phyloP scores from a whole-genome alignment of 2,797 vertebrate species.

The Tarsius wallacei region DNA sequence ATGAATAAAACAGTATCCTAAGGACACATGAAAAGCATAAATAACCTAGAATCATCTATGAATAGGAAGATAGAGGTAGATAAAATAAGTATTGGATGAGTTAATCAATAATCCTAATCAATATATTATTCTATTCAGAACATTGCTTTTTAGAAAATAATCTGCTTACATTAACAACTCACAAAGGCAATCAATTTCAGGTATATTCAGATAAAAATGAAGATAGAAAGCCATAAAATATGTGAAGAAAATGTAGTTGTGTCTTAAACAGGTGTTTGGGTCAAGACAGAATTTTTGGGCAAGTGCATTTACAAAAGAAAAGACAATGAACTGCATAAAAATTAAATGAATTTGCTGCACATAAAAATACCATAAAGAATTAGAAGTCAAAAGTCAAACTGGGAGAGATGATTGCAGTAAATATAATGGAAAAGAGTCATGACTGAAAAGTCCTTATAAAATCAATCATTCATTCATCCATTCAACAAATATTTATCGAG shows the following conservation, averaged over 20 bases:
- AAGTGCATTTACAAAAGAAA: constrained; percentile 27
- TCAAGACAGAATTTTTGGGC: neutral
- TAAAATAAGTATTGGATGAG: neutral
- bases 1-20: constrained; percentile 17
- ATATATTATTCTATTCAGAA: neutral
- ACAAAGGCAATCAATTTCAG: neutral
- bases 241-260: neutral
- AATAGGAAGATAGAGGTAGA: neutral
- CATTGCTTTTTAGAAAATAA: neutral
- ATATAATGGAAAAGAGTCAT: neutral
- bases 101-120: neutral
- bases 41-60: neutral
- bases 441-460: neutral
- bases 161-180: neutral
- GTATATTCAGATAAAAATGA: neutral
- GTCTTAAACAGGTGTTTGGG: neutral
- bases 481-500: constrained; percentile 26
- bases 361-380: neutral
- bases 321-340: neutral
- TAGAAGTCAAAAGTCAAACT: constrained; percentile 28
- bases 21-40: neutral
- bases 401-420: neutral
- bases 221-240: constrained; percentile 18
- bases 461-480: neutral
- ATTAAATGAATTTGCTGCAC: neutral